Percentiles rank a stretch among this genome's conserved stretches.
Evolutionary conservation across 2,113 vertebrate genomes (phyloP).

Genomic region (Cisticola juncidis): DNA sequence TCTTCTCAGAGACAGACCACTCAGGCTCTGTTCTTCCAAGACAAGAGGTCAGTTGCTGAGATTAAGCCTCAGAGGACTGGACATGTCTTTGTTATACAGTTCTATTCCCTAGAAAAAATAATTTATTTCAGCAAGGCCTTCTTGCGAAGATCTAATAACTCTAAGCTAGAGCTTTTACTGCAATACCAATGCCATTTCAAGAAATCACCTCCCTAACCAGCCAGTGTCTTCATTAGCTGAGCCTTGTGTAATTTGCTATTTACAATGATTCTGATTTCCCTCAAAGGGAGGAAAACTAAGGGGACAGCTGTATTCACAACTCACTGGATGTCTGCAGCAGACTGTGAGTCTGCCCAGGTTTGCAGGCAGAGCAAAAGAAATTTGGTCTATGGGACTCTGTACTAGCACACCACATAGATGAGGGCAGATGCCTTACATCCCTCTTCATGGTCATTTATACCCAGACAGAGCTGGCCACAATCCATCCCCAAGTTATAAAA

Average conservation of each 20-base stretch:
- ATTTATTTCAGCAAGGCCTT: background rate
- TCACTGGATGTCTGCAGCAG: background rate
- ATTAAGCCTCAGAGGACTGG: background rate
- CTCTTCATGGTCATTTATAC: background rate
- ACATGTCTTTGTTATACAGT: background rate
- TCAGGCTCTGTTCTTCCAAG: background rate
- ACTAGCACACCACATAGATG: fast-evolving
- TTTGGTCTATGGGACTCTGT: background rate
- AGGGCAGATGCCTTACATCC: background rate
- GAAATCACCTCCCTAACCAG: background rate
- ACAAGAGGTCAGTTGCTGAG: background rate
- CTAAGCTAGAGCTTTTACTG: background rate
- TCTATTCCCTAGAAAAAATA: background rate
- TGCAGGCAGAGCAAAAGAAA: background rate
- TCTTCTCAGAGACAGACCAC: background rate
- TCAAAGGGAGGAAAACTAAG: background rate
- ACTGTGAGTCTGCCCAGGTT: background rate
- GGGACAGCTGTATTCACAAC: fast-evolving
- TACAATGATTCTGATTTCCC: background rate
- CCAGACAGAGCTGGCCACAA: background rate
- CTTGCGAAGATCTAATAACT: background rate
- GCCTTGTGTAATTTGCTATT: background rate
- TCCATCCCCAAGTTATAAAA: background rate
- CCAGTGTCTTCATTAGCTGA: background rate
- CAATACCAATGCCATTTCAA: background rate